Percentiles rank a stretch among this genome's conserved stretches.
Evolutionary conservation across 2,797 vertebrate species (phyloP).

Genomic region (Todus mexicanus): DNA sequence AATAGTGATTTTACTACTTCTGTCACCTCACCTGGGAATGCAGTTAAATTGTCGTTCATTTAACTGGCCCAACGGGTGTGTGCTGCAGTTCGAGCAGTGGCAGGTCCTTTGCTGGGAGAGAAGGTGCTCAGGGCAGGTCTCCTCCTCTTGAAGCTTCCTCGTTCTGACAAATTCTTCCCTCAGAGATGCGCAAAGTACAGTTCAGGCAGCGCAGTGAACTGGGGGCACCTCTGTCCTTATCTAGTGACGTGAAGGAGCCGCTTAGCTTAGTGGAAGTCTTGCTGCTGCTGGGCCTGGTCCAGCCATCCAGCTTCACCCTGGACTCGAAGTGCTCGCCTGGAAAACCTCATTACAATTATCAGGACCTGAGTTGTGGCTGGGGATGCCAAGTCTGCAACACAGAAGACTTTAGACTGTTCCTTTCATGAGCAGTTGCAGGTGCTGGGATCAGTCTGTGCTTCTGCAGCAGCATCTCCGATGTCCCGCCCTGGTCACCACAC

Average conservation of each 20-base stretch:
- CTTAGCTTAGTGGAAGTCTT: not conserved
- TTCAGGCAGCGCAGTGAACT: not conserved
- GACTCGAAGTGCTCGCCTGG: not conserved
- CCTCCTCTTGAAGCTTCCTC: not conserved
- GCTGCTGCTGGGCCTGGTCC: not conserved
- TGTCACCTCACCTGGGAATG: not conserved
- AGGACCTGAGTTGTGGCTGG: not conserved
- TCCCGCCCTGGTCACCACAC: not conserved
- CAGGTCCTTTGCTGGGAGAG: not conserved
- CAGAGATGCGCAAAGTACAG: not conserved
- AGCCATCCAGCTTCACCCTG: not conserved
- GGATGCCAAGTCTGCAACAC: not conserved
- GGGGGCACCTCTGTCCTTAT: not conserved
- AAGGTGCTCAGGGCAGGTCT: not conserved
- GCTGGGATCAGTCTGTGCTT: not conserved
- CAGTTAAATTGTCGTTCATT: not conserved
- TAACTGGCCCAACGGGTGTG: fast-evolving
- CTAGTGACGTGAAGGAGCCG: not conserved
- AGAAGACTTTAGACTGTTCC: not conserved
- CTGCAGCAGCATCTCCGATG: fast-evolving
- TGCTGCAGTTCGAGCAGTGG: not conserved
- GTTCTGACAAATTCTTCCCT: not conserved
- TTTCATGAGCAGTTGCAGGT: not conserved
- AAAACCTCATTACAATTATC: not conserved
- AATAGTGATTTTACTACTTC: not conserved